Percentiles rank a stretch among this genome's conserved stretches.
Conservation (phyloP, 64 coral and sea anemone species). For the Stylophora pistillata region DNA sequence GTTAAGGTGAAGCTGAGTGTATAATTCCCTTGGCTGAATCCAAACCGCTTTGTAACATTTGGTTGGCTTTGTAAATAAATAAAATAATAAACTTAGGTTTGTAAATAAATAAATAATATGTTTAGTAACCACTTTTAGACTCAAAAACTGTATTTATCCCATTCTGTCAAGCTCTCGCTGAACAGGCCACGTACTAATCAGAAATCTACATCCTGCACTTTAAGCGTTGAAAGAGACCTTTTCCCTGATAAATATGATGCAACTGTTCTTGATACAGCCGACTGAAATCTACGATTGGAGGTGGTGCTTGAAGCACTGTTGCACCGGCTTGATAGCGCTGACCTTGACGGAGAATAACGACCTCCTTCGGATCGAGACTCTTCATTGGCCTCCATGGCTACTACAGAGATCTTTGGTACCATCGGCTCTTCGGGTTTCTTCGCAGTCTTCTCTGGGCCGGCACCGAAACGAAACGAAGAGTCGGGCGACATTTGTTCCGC, state of each 20-base stretch:
- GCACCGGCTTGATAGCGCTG: conserved; percentile 20
- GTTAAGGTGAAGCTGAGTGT: too few relatives aligned
- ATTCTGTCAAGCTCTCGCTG: too few relatives aligned
- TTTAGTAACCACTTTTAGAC: too few relatives aligned
- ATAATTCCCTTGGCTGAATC: too few relatives aligned
- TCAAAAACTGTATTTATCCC: too few relatives aligned
- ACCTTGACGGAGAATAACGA: conserved; percentile 35
- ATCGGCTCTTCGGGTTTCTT: conserved; percentile 28
- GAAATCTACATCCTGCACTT: conserved; percentile 8
- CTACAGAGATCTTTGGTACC: conserved; percentile 11
- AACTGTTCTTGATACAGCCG: conserved; percentile 16
- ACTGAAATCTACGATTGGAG: conserved; percentile 1
- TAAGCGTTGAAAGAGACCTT: conserved; percentile 20
- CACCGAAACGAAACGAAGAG: conserved; percentile 52
- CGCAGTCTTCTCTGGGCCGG: not conserved
- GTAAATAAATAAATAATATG: too few relatives aligned
- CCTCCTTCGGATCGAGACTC: conserved; percentile 29
- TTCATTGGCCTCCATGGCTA: conserved; percentile 2
- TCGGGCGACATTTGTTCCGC: conserved; percentile 64
- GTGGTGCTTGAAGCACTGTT: not conserved
- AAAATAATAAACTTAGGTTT: too few relatives aligned
- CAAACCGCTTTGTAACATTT: too few relatives aligned
- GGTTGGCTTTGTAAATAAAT: too few relatives aligned
- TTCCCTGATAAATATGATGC: conserved; percentile 32
- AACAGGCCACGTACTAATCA: not conserved